Percentiles rank a stretch among this genome's conserved stretches.
phyloP scores from a whole-genome alignment of 2,888 invertebrate species.

The Xylophagus ater region DNA sequence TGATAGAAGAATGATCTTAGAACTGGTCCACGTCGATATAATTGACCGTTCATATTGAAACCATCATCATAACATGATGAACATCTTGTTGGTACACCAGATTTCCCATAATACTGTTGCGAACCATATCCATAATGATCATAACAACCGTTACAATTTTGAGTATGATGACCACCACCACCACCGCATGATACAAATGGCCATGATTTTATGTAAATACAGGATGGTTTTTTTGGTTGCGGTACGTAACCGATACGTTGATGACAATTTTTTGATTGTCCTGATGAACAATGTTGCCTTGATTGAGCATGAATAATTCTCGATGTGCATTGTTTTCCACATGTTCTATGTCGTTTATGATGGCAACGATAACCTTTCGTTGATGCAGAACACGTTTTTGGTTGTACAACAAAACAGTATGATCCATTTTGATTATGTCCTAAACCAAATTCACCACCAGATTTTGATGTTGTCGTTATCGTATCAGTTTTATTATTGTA shows the following conservation, averaged over 20 bases:
- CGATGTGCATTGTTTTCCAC: constrained; percentile 31
- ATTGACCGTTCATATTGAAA: constrained; percentile 18
- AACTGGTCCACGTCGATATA: constrained; percentile 18
- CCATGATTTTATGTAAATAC: constrained; percentile 15
- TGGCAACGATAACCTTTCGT: constrained; percentile 20
- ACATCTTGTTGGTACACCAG: constrained; percentile 9
- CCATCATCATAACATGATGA: constrained; percentile 17
- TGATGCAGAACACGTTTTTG: constrained; percentile 19
- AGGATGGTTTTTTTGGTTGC: constrained; percentile 15
- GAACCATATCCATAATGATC: constrained; percentile 17
- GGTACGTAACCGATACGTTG: constrained; percentile 15
- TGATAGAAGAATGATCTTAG: constrained; percentile 15
- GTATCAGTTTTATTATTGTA: constrained; percentile 28
- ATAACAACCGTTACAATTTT: constrained; percentile 18
- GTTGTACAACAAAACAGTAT: constrained; percentile 29
- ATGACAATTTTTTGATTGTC: constrained; percentile 6
- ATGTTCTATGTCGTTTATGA: constrained; percentile 26
- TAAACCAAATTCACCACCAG: constrained; percentile 33
- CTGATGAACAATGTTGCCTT: constrained; percentile 15
- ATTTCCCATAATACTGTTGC: constrained; percentile 11
- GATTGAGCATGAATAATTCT: constrained; percentile 26
- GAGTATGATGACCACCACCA: constrained; percentile 23
- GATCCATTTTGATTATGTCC: constrained; percentile 31
- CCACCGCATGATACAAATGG: constrained; percentile 19
- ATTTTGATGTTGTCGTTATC: constrained; percentile 22